A percentile compares a stretch with the other conserved stretches of the same genome.
phyloP scores from a whole-genome alignment of 2,113 vertebrate species.

The Scytalopus superciliaris region DNA sequence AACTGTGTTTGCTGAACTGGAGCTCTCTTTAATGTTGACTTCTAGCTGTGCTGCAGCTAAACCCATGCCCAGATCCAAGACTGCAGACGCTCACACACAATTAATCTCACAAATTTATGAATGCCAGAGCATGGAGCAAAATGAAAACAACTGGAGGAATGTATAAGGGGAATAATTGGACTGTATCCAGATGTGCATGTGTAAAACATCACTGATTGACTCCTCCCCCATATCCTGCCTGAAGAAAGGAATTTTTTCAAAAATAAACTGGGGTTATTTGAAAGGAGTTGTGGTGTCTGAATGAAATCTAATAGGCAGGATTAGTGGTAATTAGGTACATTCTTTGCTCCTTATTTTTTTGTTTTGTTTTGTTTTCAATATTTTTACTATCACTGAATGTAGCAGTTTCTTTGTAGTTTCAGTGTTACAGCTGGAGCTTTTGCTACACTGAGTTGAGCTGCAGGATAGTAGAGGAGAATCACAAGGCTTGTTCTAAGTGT shows the following conservation, averaged over 20 bases:
- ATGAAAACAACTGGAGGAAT: conserved; percentile 82
- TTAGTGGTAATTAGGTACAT: conserved; percentile 43
- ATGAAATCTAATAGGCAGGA: conserved; percentile 65
- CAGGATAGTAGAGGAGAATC: background rate
- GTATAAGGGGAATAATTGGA: conserved; percentile 78
- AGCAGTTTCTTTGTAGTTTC: background rate
- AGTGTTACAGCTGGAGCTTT: background rate
- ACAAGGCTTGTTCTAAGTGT: background rate
- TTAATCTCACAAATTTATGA: conserved; percentile 81
- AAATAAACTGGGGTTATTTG: conserved; percentile 74
- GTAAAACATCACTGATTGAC: conserved; percentile 75
- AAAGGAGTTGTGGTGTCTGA: conserved; percentile 71
- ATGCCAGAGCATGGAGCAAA: conserved; percentile 79
- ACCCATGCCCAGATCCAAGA: conserved; percentile 63
- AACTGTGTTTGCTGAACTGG: conserved; percentile 44
- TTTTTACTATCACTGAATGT: background rate
- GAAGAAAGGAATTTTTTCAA: conserved; percentile 71
- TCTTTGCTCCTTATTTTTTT: conserved; percentile 14
- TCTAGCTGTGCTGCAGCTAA: conserved; percentile 62
- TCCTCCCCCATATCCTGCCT: conserved; percentile 79
- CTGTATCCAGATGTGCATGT: conserved; percentile 79
- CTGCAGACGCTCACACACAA: conserved; percentile 75
- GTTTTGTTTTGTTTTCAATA: background rate
- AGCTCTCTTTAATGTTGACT: conserved; percentile 65
- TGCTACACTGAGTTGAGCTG: background rate